These are phyloP conservation scores for Ranitomeya variabilis DNA, from an alignment of 2,113 vertebrate species.

Conservation along the genomic window DNA sequence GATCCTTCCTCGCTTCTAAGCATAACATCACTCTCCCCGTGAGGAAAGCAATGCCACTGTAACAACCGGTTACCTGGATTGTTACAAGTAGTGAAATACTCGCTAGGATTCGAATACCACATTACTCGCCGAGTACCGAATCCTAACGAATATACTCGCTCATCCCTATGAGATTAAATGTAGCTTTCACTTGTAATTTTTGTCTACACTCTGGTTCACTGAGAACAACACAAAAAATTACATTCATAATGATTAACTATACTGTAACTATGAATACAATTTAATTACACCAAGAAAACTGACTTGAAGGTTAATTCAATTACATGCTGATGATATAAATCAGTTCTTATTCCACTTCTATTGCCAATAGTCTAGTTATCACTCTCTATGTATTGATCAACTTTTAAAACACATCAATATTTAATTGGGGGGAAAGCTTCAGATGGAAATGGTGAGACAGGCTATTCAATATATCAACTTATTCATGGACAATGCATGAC, in stretches of 20 bases:
- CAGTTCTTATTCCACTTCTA: neutral
- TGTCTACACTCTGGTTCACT: neutral
- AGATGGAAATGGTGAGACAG: neutral
- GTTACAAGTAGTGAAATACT: too few species aligned
- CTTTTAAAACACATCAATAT: neutral
- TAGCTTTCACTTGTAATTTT: neutral
- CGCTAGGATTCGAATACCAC: too few species aligned
- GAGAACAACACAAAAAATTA: neutral
- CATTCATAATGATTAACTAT: neutral
- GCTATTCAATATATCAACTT: neutral
- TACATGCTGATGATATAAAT: neutral
- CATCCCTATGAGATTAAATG: too few species aligned
- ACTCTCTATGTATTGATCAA: neutral
- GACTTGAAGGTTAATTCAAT: neutral
- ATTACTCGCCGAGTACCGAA: too few species aligned
- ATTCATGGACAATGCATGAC: neutral
- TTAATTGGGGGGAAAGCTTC: constrained; percentile 21
- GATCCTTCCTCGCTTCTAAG: too few species aligned
- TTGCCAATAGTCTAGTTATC: neutral
- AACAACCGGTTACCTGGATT: too few species aligned
- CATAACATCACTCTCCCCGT: too few species aligned
- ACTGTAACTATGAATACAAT: neutral
- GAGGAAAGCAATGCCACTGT: too few species aligned
- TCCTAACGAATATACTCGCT: too few species aligned
- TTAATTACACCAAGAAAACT: neutral